Evolutionary conservation across 1,140 invertebrate species (phyloP).

Genomic region (Zaprionus davidi): DNA sequence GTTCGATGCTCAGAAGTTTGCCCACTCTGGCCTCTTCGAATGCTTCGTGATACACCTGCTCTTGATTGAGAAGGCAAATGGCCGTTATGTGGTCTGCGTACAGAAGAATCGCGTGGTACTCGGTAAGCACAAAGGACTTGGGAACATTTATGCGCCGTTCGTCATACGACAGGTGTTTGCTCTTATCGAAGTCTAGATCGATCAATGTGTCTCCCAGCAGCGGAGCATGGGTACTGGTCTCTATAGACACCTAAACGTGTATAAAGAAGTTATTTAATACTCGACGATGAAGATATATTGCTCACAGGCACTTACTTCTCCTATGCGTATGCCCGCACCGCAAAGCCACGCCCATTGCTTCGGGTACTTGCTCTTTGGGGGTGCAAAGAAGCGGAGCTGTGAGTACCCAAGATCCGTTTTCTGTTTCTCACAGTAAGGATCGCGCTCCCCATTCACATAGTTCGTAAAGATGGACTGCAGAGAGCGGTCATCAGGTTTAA

Average conservation of each 20-base stretch:
- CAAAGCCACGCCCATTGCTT: conserved; percentile 93
- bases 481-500: conserved; percentile 89
- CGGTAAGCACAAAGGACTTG: conserved; percentile 92
- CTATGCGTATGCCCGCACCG: conserved; percentile 66
- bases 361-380: conserved; percentile 87
- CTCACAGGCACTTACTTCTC: conserved; percentile 53
- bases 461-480: conserved; percentile 90
- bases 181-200: conserved; percentile 62
- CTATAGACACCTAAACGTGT: conserved; percentile 55
- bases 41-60: conserved; percentile 94
- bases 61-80: conserved; percentile 93
- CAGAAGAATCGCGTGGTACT: conserved; percentile 95
- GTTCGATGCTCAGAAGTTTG: conserved; percentile 91
- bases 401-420: conserved; percentile 92
- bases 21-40: conserved; percentile 91
- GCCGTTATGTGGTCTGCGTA: conserved; percentile 93
- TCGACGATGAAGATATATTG: too few relatives aligned
- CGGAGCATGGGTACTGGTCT: conserved; percentile 26
- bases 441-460: conserved; percentile 87
- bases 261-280: neutral
- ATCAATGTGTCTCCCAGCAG: conserved; percentile 67
- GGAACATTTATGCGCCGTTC: conserved; percentile 85
- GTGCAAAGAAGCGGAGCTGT: conserved; percentile 91
- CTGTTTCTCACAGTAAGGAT: conserved; percentile 86
- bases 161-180: conserved; percentile 67